Conservation (phyloP, 2,113 vertebrate species). For the Neogale vison region DNA sequence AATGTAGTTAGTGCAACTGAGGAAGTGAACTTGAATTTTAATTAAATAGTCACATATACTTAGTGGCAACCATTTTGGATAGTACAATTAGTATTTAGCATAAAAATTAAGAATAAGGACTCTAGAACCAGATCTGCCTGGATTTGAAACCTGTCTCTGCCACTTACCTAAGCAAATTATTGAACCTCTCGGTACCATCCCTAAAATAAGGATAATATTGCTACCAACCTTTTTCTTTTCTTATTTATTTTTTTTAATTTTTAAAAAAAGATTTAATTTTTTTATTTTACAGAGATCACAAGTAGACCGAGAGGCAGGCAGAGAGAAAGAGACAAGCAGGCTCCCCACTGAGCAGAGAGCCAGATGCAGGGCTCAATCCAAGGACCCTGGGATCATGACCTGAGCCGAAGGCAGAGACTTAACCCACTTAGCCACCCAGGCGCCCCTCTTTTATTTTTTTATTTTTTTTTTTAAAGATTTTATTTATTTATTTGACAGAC, state of each 20-base stretch:
- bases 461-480: neutral
- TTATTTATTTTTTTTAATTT: neutral
- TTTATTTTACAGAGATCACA: too few relatives aligned
- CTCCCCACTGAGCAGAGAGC: too few relatives aligned
- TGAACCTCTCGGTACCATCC: neutral
- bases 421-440: too few relatives aligned
- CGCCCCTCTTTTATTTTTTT: neutral
- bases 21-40: neutral
- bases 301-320: too few relatives aligned
- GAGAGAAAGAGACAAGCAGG: too few relatives aligned
- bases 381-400: too few relatives aligned
- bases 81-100: neutral
- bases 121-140: neutral
- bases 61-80: neutral
- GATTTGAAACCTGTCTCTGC: neutral
- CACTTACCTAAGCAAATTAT: neutral
- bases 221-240: neutral
- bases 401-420: too few relatives aligned
- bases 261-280: neutral
- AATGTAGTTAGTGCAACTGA: neutral
- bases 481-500: neutral
- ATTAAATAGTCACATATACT: neutral
- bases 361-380: rapidly evolving
- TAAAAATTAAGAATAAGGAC: neutral
- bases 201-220: neutral